Conservation (phyloP, 2,888 invertebrate genomes). For the Gortyna flavago region DNA sequence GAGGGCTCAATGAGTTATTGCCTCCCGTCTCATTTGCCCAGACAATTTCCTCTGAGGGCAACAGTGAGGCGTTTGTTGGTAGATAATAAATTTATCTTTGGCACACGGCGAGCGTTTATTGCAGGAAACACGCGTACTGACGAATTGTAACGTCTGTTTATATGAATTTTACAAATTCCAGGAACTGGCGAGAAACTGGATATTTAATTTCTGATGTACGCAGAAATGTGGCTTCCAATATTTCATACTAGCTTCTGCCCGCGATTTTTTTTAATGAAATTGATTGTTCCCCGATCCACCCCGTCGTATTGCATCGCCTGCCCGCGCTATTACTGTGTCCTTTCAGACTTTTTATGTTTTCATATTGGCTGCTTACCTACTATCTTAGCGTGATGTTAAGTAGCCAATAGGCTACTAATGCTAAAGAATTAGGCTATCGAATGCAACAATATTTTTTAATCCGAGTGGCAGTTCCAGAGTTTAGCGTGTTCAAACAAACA, state of each 20-base stretch:
- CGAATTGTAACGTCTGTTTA: slow-evolving; percentile 54
- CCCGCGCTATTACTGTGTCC: background rate
- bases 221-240: background rate
- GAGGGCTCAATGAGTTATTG: slow-evolving; percentile 83
- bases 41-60: slow-evolving; percentile 86
- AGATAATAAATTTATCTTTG: slow-evolving; percentile 83
- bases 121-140: slow-evolving; percentile 61
- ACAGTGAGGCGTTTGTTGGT: slow-evolving; percentile 81
- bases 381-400: background rate
- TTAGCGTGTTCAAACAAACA: background rate
- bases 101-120: slow-evolving; percentile 67
- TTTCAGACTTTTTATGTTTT: background rate
- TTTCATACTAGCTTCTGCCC: slow-evolving; percentile 10
- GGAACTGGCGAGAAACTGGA: slow-evolving; percentile 19
- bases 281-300: background rate
- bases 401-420: too few relatives aligned
- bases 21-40: slow-evolving; percentile 83
- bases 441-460: background rate
- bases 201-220: slow-evolving; percentile 1
- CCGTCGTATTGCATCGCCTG: background rate
- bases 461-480: background rate
- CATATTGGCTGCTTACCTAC: background rate
- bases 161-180: slow-evolving; percentile 50
- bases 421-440: background rate
- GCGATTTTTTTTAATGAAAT: background rate